Evolutionary conservation across 2,888 invertebrate genomes (phyloP), one percentile per base, ranked within the genome.

Genomic region (Saturnia japonica): DNA sequence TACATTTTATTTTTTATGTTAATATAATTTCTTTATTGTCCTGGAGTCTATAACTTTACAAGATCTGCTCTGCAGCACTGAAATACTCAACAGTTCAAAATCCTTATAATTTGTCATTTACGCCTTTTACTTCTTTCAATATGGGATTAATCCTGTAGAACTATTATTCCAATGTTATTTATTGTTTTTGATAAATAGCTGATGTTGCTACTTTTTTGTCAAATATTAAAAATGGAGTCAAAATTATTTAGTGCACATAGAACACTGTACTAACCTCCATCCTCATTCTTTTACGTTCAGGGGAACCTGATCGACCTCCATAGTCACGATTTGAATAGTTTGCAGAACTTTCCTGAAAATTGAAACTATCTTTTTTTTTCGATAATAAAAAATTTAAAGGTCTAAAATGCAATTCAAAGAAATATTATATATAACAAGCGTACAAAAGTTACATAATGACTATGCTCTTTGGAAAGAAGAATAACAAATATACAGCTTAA

Each of bases 221-320:
- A 62, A 28, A 34, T 62, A 62, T 34, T 28, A 40, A 8, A 19
- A 14, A 22, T n/a, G 34, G 8, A 28, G n/a, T 19, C 19, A 64
- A 64, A 64, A 64, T 40, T 40, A 40, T 40, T 40, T 11, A 19
- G 1, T 64, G 28, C 2, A 28, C 34, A 25, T 4, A 34, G 2
- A 64, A 40, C n/a, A 40, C 4, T 1, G 76, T 82, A 91, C 92
- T 88, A 80, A 95, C 95, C 94, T 95, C 95, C 78, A 95, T 91
- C 81, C 95, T 95, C 88, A 95, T 93, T 85, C 95, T 91, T 86
- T 96, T 96, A 72, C 95, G 91, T 68, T 96, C 96, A 67, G 96
- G 96, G 70, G 96, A 95, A 74, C 95, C 94, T 75, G 95, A 91
- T 74, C 95, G 91, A 73, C 92, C 89, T 76, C 94, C 93, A 85